phyloP scores from a whole-genome alignment of 92 coral and sea anemone genomes.

The Meandrina meandrites region DNA sequence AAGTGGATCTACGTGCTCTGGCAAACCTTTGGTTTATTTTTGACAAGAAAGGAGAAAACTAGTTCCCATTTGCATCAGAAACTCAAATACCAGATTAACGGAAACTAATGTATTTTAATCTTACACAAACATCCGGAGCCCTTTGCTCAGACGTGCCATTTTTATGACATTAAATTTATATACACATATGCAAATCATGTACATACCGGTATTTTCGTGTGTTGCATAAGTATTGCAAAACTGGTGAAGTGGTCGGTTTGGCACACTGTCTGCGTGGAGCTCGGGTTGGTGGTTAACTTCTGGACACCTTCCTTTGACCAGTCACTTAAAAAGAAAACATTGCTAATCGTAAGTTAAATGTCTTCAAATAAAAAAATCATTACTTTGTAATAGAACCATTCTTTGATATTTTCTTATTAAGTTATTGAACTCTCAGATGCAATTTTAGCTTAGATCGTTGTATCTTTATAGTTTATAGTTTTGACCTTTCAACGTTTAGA shows the following conservation, averaged over 20 bases:
- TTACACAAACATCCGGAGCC: background rate
- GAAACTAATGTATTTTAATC: background rate
- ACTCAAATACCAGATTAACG: background rate
- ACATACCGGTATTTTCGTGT: constrained; percentile 40
- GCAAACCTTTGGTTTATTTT: no score
- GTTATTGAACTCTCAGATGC: no score
- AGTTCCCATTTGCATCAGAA: background rate
- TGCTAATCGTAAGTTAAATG: no score
- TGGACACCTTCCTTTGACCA: constrained; percentile 58
- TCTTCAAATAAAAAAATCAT: no score
- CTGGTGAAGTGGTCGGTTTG: constrained; percentile 68
- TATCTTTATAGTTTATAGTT: no score
- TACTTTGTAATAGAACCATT: no score
- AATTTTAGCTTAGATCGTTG: no score
- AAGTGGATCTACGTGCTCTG: no score
- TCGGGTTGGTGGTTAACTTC: background rate
- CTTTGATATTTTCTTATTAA: no score
- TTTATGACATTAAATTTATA: background rate
- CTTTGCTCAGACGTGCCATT: background rate
- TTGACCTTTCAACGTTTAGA: no score
- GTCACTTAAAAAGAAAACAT: constrained; percentile 14
- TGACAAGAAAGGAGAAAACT: background rate
- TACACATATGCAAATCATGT: no score
- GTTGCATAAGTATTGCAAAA: constrained; percentile 72
- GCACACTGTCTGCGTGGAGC: constrained; percentile 36